A percentile compares a stretch with the other conserved stretches of the same genome.
phyloP scores from a whole-genome alignment of 37 sponge, comb jelly and placozoan genomes.

The Mnemiopsis leidyi region DNA sequence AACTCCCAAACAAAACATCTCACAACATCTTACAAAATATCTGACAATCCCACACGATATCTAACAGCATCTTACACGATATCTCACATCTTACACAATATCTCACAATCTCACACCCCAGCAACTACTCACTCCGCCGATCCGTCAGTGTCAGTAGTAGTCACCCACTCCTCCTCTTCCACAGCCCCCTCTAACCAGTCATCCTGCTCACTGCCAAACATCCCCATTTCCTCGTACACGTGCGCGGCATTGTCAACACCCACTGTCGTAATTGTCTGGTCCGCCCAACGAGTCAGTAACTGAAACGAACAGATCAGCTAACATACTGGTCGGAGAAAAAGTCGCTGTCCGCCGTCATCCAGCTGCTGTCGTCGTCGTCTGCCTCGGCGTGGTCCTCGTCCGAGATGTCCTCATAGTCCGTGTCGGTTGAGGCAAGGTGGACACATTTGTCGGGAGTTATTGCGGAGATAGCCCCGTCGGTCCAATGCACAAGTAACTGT shows the following conservation, averaged over 20 bases:
- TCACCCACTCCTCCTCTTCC: background rate
- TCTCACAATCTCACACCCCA: too few species aligned
- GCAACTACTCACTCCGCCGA: background rate
- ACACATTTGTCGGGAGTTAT: slow-evolving; percentile 38
- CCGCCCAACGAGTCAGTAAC: background rate
- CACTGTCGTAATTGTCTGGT: background rate
- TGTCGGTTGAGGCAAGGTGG: slow-evolving; percentile 10
- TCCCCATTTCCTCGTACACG: background rate
- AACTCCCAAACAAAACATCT: too few species aligned
- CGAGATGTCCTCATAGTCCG: slow-evolving; percentile 62
- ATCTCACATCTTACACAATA: too few species aligned
- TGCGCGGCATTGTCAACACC: background rate
- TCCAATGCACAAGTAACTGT: slow-evolving; percentile 41
- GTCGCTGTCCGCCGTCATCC: slow-evolving; percentile 49
- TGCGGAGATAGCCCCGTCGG: slow-evolving; percentile 33
- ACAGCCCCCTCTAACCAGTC: background rate
- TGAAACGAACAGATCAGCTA: background rate
- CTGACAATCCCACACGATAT: too few species aligned
- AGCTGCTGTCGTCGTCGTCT: slow-evolving; percentile 45
- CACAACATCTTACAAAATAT: too few species aligned
- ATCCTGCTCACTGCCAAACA: background rate
- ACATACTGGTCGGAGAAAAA: slow-evolving; percentile 24
- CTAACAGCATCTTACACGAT: too few species aligned
- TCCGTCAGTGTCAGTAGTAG: slow-evolving; percentile 23
- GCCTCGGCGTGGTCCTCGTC: slow-evolving; percentile 54